Conservation (phyloP, 2,797 vertebrate species). For the Ficedula albicollis region DNA sequence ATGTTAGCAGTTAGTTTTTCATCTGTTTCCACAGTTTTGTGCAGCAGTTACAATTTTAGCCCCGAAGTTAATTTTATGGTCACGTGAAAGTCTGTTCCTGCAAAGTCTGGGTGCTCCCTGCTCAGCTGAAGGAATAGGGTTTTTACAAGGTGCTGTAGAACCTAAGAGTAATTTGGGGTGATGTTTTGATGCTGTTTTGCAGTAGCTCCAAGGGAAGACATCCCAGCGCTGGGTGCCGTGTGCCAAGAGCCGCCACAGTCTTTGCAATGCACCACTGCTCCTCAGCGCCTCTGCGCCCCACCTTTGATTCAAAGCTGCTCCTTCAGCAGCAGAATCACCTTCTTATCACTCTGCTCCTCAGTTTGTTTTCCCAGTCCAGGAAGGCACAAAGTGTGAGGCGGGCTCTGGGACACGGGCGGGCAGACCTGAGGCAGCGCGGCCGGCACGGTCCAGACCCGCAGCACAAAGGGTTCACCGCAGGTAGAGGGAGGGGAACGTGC, state of each 20-base stretch:
- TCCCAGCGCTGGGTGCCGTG: fast-evolving
- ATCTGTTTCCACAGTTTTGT: constrained; percentile 41
- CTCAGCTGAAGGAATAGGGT: neutral
- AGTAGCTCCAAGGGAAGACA: neutral
- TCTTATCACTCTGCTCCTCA: neutral
- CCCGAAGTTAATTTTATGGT: constrained; percentile 5
- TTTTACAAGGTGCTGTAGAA: neutral
- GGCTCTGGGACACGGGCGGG: neutral
- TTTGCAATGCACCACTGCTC: neutral
- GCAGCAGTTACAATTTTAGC: constrained; percentile 18
- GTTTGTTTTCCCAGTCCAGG: neutral
- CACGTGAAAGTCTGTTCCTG: neutral
- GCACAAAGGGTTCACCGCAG: neutral
- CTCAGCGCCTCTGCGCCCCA: fast-evolving
- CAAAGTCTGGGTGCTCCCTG: neutral
- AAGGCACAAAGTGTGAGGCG: neutral
- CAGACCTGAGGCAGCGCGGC: neutral
- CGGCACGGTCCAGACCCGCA: fast-evolving
- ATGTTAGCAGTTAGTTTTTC: constrained; percentile 51
- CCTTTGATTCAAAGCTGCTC: neutral
- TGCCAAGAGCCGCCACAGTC: fast-evolving
- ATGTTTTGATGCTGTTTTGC: neutral
- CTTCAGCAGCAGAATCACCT: neutral
- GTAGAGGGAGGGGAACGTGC: fast-evolving
- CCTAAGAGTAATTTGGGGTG: neutral